Percentiles rank a stretch among this genome's conserved stretches.
Conservation (phyloP, 1,140 invertebrate genomes). For the Parasteatoda tepidariorum region DNA sequence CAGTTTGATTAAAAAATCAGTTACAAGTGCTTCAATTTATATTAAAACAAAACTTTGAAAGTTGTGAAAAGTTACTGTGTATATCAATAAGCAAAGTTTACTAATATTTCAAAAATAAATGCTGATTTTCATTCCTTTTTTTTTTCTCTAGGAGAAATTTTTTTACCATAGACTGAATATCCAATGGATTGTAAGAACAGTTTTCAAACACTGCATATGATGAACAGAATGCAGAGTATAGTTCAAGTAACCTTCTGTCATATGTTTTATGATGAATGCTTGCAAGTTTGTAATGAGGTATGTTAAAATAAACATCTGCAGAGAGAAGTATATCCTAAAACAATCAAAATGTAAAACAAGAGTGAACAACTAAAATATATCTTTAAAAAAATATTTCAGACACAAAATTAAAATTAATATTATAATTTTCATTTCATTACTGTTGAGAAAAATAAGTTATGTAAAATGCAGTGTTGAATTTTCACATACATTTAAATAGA, state of each 20-base stretch:
- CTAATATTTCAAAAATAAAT: too few species aligned
- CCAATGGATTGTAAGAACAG: slow-evolving; percentile 25
- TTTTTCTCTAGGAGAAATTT: too few species aligned
- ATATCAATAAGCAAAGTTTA: too few species aligned
- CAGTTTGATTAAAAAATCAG: too few species aligned
- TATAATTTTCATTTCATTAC: neutral
- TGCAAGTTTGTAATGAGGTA: slow-evolving; percentile 5
- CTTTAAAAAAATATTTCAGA: too few species aligned
- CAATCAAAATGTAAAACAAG: neutral
- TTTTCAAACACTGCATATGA: slow-evolving; percentile 30
- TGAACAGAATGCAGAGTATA: slow-evolving; percentile 21
- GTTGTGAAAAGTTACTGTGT: too few species aligned
- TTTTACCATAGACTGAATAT: slow-evolving; percentile 22
- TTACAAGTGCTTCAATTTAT: too few species aligned
- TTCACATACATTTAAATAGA: neutral
- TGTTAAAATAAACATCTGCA: slow-evolving; percentile 30
- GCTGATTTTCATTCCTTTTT: too few species aligned
- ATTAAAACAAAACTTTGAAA: too few species aligned
- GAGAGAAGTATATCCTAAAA: slow-evolving; percentile 35
- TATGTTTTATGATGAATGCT: slow-evolving; percentile 3
- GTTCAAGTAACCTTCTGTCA: slow-evolving; percentile 14
- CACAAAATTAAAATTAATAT: too few species aligned
- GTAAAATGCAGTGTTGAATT: neutral
- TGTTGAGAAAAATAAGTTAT: neutral
- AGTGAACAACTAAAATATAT: too few species aligned